These are phyloP conservation scores for Atherinomorus stipes DNA, from an alignment of 2,113 vertebrate genomes.

Conservation along the genomic window DNA sequence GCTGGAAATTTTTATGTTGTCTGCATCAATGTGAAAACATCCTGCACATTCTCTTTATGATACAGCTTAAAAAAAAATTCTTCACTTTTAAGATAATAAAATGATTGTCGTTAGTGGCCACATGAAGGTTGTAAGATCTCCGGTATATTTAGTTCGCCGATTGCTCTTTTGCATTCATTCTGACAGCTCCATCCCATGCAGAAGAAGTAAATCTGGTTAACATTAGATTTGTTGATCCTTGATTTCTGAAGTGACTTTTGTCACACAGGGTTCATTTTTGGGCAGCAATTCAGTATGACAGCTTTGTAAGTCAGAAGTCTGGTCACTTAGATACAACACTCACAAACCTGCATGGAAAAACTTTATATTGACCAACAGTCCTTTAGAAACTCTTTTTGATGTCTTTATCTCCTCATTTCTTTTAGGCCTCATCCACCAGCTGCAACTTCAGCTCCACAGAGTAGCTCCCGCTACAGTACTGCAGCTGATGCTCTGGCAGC, in stretches of 20 bases:
- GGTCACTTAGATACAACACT: not conserved
- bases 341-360: not conserved
- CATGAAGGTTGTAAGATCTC: no score
- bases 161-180: no score
- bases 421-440: conserved; percentile 76
- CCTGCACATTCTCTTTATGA: no score
- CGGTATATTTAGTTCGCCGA: no score
- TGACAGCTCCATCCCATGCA: not conserved
- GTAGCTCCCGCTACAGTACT: conserved; percentile 91
- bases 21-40: no score
- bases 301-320: not conserved
- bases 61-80: no score
- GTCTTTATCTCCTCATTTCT: conserved; percentile 21
- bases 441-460: conserved; percentile 80
- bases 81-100: no score
- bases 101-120: no score
- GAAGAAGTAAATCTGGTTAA: not conserved
- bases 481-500: conserved; percentile 95
- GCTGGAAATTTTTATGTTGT: no score
- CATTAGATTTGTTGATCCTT: no score
- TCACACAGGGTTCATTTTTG: not conserved
- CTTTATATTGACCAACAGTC: not conserved
- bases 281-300: not conserved
- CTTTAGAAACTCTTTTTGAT: not conserved
- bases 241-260: not conserved